Evolutionary conservation across 2,888 invertebrate genomes (phyloP), one percentile per base, ranked within the genome.

Genomic region (Lithophane semibrunnea): DNA sequence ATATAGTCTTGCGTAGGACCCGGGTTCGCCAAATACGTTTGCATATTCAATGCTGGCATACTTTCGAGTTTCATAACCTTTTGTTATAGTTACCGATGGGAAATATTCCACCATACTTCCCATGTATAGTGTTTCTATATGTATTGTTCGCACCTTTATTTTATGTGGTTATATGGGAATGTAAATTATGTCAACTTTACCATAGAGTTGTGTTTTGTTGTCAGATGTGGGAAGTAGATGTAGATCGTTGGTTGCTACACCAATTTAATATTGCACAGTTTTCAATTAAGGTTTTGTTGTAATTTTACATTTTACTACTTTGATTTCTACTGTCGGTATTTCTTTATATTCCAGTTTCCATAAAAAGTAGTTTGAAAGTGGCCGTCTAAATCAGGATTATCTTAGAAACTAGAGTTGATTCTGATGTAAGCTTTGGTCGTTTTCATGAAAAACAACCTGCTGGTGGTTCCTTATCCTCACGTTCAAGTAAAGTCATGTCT

Each of bases 11-110:
- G 84, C 86, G 84, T 84, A 84, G 86, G 86, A 76, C 73, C 52
- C 60, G 65, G 74, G 79, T 79, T 83, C 83, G 83, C 84, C 86
- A 86, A 84, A 86, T 84, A 65, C 83, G 86, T 86, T 85, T 83
- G 83, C 76, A 73, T 66, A 66, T 67, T 73, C 72, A 66, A 56
- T 44, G 68, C 54, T 80, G 86, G 84, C 86, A 86, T 82, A 87
- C 86, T 87, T 87, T 77, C 75, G 44, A 74, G 79, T 88, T 86
- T 84, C 86, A 75, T 83, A 88, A 88, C 66, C 86, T 77, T 87
- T 87, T 84, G 80, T 86, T 88, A 77, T 71, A 82, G 52, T 71
- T 77, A 68, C 74, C 61, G 68, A 87, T 88, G 88, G 87, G 87
- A 88, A 83, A 69, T 83, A 88, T 80, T 79, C 63, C 70, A 80